Percentiles rank a stretch among this genome's conserved stretches.
phyloP scores from a whole-genome alignment of 2,888 invertebrate species.

The Caenorhabditis auriculariae region DNA sequence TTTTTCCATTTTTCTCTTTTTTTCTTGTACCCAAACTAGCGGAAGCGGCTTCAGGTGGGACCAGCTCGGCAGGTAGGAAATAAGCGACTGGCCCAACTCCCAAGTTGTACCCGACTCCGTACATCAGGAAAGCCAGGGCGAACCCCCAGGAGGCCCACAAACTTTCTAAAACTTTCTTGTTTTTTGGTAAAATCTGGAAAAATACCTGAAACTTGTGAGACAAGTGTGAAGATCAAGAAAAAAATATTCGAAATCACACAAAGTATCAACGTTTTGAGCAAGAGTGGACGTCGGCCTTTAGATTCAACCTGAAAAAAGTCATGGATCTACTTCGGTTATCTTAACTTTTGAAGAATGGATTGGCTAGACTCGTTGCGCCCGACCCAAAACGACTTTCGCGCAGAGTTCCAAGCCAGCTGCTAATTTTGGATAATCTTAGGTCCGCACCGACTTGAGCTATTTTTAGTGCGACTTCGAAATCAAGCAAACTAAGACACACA shows the following conservation, averaged over 20 bases:
- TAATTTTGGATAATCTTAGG: no score
- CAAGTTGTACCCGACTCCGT: conserved; percentile 57
- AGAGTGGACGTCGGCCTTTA: conserved; percentile 48
- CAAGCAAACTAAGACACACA: no score
- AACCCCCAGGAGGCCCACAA: conserved; percentile 53
- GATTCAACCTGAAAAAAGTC: conserved; percentile 41
- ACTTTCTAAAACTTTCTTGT: conserved; percentile 8
- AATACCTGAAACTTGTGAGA: conserved; percentile 28
- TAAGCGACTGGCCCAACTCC: conserved; percentile 57
- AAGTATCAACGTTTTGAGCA: conserved; percentile 48
- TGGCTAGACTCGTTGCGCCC: no score
- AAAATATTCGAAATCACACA: conserved; percentile 47
- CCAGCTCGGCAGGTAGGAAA: conserved; percentile 55
- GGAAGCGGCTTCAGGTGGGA: conserved; percentile 36
- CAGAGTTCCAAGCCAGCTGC: no score
- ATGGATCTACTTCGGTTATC: no score
- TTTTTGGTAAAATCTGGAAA: not conserved
- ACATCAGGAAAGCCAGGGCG: conserved; percentile 48
- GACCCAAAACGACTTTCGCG: no score
- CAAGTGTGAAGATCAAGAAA: conserved; percentile 46
- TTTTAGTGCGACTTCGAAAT: no score
- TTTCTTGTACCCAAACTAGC: conserved; percentile 20
- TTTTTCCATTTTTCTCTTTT: not conserved
- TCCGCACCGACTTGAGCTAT: no score
- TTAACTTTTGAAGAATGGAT: no score